These are phyloP conservation scores for Channallabes apus DNA, from an alignment of 2,797 vertebrate species.

Conservation along the genomic window DNA sequence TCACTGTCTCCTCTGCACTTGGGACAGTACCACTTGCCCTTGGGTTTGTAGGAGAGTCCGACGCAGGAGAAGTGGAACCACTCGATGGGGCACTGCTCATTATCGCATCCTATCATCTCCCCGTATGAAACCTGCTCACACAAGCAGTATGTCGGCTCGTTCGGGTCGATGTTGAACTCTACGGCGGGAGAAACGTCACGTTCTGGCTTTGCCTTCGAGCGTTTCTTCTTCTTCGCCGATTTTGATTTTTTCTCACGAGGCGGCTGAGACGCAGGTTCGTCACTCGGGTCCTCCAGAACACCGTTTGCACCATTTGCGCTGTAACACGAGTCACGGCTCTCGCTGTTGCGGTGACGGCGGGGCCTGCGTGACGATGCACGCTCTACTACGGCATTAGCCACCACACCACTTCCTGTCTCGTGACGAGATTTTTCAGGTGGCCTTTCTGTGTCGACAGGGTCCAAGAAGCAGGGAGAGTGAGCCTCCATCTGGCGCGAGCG, in stretches of 20 bases:
- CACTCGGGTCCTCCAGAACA: slow-evolving; percentile 77
- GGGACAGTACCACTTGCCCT: slow-evolving; percentile 98
- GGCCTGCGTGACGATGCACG: slow-evolving; percentile 85
- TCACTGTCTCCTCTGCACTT: slow-evolving; percentile 97
- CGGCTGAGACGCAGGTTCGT: slow-evolving; percentile 80
- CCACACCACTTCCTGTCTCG: slow-evolving; percentile 63
- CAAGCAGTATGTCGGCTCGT: slow-evolving; percentile 97
- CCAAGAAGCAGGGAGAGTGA: slow-evolving; percentile 87
- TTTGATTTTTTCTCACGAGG: slow-evolving; percentile 93
- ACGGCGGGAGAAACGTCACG: slow-evolving; percentile 90
- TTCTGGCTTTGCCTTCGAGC: slow-evolving; percentile 92
- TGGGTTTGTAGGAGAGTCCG: slow-evolving; percentile 96
- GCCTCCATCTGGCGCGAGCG: slow-evolving; percentile 93
- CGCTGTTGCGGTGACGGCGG: slow-evolving; percentile 89
- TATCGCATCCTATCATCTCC: slow-evolving; percentile 98
- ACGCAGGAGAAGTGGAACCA: slow-evolving; percentile 99
- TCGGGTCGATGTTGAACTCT: slow-evolving; percentile 93
- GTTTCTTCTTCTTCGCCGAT: slow-evolving; percentile 96
- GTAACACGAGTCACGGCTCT: slow-evolving; percentile 91
- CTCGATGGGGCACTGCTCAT: slow-evolving; percentile 95
- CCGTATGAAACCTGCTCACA: slow-evolving; percentile 97
- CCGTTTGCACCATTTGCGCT: slow-evolving; percentile 90
- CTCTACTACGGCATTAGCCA: slow-evolving; percentile 69
- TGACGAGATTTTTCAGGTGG: slow-evolving; percentile 66
- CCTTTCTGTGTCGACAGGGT: slow-evolving; percentile 80